These are phyloP conservation scores for Carcinoscorpius rotundicauda DNA, from an alignment of 1,140 invertebrate genomes.

Conservation along the genomic window DNA sequence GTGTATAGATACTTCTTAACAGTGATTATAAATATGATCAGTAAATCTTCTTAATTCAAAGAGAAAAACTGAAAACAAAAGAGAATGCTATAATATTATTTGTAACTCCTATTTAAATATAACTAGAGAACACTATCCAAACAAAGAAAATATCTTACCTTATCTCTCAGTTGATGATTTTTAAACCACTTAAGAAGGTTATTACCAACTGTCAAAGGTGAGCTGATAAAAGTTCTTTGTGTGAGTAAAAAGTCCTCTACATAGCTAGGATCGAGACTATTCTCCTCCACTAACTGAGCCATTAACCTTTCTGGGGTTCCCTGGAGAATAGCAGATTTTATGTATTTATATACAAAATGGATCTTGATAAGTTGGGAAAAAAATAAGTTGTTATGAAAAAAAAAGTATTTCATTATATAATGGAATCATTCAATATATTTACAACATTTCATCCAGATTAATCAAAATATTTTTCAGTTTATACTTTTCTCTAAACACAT, in stretches of 20 bases:
- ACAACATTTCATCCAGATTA: too few relatives aligned
- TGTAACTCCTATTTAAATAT: background rate
- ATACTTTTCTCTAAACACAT: background rate
- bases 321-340: conserved; percentile 30
- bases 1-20: too few relatives aligned
- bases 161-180: conserved; percentile 61
- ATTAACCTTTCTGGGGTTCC: conserved; percentile 84
- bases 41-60: too few relatives aligned
- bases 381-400: background rate
- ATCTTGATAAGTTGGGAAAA: background rate
- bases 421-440: too few relatives aligned
- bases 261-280: conserved; percentile 88
- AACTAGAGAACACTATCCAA: background rate
- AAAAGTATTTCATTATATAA: too few relatives aligned
- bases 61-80: too few relatives aligned
- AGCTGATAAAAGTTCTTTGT: conserved; percentile 85
- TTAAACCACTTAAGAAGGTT: conserved; percentile 77
- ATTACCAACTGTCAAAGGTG: conserved; percentile 66
- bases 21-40: too few relatives aligned
- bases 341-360: background rate
- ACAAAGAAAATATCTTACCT: conserved; percentile 25
- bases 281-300: conserved; percentile 86
- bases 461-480: too few relatives aligned
- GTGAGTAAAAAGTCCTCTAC: conserved; percentile 96
- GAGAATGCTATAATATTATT: too few relatives aligned